Evolutionary conservation across 1,140 invertebrate species (phyloP).

Genomic region (Araneus ventricosus): DNA sequence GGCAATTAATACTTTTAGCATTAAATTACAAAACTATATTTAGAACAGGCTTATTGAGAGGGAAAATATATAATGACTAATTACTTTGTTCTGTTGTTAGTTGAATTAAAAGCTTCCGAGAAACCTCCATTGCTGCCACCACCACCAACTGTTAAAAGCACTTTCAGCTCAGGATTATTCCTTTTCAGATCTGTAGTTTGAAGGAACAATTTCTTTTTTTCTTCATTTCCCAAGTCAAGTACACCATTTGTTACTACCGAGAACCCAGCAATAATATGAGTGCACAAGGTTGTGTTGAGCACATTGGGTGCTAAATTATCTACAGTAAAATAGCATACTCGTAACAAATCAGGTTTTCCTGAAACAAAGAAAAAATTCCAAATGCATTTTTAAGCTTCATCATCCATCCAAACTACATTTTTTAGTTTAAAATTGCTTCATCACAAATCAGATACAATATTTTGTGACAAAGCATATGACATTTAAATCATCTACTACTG

Average conservation of each 20-base stretch:
- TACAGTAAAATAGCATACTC: slow-evolving; percentile 63
- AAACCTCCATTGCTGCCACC: slow-evolving; percentile 84
- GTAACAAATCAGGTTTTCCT: slow-evolving; percentile 9
- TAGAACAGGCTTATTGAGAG: not conserved
- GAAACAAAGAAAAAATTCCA: not conserved
- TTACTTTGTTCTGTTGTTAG: slow-evolving; percentile 49
- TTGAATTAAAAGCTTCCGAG: slow-evolving; percentile 79
- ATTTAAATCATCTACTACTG: too few species aligned
- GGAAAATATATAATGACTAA: not conserved
- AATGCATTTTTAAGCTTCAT: not conserved
- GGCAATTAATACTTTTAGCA: too few species aligned
- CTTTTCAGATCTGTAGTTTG: slow-evolving; percentile 84
- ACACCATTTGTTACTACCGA: slow-evolving; percentile 84
- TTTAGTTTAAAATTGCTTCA: not conserved
- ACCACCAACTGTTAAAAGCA: slow-evolving; percentile 89
- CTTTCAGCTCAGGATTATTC: slow-evolving; percentile 86
- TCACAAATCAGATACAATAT: not conserved
- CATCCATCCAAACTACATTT: too few species aligned
- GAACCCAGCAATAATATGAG: slow-evolving; percentile 90
- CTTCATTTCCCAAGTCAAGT: slow-evolving; percentile 80
- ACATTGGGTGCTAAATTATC: not conserved
- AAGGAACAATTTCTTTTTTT: slow-evolving; percentile 81
- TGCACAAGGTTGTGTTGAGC: slow-evolving; percentile 83
- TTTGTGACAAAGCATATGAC: too few species aligned
- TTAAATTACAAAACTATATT: too few species aligned